Conservation (phyloP, 2,888 invertebrate species). For the Plagodis pulveraria region DNA sequence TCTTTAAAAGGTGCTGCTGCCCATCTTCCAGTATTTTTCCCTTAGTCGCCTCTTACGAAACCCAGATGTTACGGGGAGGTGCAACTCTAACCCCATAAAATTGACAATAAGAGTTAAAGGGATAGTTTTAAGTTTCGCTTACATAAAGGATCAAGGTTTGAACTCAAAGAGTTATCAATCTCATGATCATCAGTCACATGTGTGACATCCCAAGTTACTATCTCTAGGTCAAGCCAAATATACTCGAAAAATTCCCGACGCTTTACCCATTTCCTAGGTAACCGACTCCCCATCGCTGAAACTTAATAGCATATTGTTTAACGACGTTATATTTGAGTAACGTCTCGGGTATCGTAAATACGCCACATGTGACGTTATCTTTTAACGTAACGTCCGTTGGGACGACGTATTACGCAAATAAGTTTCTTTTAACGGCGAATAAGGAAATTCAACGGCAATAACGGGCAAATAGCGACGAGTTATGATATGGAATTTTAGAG, state of each 20-base stretch:
- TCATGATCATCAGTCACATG: too few relatives aligned
- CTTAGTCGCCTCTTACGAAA: too few relatives aligned
- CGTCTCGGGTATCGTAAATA: constrained; percentile 60
- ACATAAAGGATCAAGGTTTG: too few relatives aligned
- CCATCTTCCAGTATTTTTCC: too few relatives aligned
- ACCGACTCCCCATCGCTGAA: not conserved
- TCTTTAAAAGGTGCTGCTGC: too few relatives aligned
- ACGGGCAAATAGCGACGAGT: constrained; percentile 38
- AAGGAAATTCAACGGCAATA: constrained; percentile 64
- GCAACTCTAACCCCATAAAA: too few relatives aligned
- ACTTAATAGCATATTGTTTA: constrained; percentile 17
- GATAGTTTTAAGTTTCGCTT: too few relatives aligned
- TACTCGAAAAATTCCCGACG: not conserved
- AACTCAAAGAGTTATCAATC: too few relatives aligned
- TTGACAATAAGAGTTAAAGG: too few relatives aligned
- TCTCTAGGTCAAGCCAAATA: too few relatives aligned
- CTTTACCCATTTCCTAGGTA: not conserved
- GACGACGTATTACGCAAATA: constrained; percentile 70
- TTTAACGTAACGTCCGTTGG: constrained; percentile 40
- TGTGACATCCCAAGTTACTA: too few relatives aligned
- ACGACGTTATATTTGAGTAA: constrained; percentile 19
- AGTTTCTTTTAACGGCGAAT: constrained; percentile 62
- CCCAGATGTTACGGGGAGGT: too few relatives aligned
- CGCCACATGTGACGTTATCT: constrained; percentile 27
- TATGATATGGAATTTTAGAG: constrained; percentile 15